Percentiles rank a stretch among this genome's conserved stretches.
Conservation (phyloP, 1,140 invertebrate genomes). For the Metopolophium dirhodum region DNA sequence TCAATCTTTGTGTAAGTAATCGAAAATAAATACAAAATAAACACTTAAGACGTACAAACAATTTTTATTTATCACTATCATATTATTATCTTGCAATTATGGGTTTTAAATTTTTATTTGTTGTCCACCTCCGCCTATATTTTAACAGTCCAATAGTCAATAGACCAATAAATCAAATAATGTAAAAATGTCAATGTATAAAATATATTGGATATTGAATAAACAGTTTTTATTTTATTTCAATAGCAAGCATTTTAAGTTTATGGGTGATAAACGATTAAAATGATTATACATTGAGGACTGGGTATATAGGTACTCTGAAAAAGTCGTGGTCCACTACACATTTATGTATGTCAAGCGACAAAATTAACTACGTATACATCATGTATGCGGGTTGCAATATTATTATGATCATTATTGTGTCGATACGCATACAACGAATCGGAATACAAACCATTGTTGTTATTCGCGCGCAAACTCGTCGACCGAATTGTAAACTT, state of each 20-base stretch:
- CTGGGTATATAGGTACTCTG: not conserved
- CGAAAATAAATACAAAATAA: not conserved
- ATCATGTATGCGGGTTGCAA: not conserved
- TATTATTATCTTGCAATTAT: not conserved
- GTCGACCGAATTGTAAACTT: no score
- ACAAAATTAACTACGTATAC: not conserved
- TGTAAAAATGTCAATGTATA: not conserved
- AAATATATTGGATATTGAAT: not conserved
- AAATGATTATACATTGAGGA: not conserved
- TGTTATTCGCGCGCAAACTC: no score
- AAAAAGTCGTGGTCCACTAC: not conserved
- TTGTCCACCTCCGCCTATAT: no score
- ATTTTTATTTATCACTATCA: not conserved
- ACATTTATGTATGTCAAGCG: not conserved
- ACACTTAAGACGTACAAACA: not conserved
- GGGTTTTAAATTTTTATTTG: not conserved
- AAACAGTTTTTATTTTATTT: not conserved
- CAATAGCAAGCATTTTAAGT: not conserved
- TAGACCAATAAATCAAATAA: no score
- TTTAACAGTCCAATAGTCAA: no score
- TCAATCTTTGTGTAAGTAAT: not conserved
- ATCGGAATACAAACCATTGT: no score
- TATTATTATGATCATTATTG: not conserved
- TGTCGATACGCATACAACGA: no score
- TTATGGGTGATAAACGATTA: not conserved